Base-by-base conservation (phyloP, 2,113 vertebrate species). In the Tetraodon nigroviridis region DNA sequence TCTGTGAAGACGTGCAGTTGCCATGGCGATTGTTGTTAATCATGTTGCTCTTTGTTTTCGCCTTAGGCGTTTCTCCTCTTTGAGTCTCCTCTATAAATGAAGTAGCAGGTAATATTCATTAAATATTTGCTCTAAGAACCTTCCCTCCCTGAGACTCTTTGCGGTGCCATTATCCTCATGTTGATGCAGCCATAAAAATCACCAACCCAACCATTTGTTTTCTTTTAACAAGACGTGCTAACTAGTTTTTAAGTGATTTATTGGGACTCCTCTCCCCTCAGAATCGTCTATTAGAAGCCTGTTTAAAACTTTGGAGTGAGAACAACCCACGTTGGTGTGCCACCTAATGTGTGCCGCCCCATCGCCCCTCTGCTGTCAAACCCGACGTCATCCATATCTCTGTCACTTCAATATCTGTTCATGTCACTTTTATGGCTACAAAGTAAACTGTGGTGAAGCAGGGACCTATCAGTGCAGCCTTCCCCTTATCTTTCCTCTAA, bases 401-500 rank as follows among this genome's bases (percentile, higher is more conserved):
- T 37, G 32, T 37, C 32, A 37, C 32, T 37, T 37, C 12, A 37
- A 78, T 79, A 65, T 41, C 69, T 59, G 56, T 54, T 58, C 65
- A 1, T 71, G 75, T 66, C 49, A 75, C 44, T 46, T 17, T n/a
- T 1, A 2, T 16, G 49, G 16, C 45, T 63, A 61, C 58, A 69
- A 51, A 76, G 64, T 61, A 32, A 67, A 70, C 51, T 64, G 56
- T 52, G 7, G 21, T 6, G 21, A 51, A 62, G 51, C 46, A 61
- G 66, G 64, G 56, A 61, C 65, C 5, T 62, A 76, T 75, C 59
- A 24, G 50, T 64, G 27, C 66, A 47, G 61, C 29, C 52, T 49
- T 57, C 48, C 29, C n/a, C 64, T 79, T 83, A 84, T 81, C 70
- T 71, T 46, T 17, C 64, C 58, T 73, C 64, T 79, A 62, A 56